Base-by-base conservation (phyloP, 2,888 invertebrate species). In the Lithophane ornitopus region DNA sequence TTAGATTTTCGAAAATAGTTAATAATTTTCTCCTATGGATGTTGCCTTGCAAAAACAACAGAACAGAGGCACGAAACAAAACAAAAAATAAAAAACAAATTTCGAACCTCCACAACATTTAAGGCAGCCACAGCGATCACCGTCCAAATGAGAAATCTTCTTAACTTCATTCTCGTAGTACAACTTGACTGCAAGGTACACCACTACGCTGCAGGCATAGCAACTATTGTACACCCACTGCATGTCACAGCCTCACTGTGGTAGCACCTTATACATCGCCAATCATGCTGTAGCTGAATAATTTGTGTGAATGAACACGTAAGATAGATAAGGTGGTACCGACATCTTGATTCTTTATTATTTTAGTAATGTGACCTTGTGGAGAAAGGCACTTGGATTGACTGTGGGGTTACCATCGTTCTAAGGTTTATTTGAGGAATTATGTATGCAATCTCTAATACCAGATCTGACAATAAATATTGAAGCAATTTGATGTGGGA, bases 131-230 rank as follows among this genome's bases (percentile, higher is more conserved):
- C 89, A 83, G 88, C 78, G 56, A 93, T 73, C 52, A 89, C 56
- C 56, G 90, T 76, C 88, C 90, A 90, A 68, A 90, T 58, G 70
- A 94, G 80, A 74, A 81, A 85, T 80, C 78, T 91, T 91, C 84
- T 89, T 92, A 92, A 91, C 85, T 93, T 95, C 96, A 96, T 96
- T 92, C 82, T 95, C 92, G 87, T 90, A 96, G 82, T 95, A 95
- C 65, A 88, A 89, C 87, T 90, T 95, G 9, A 91, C 90, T 49
- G 91, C 73, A n/a, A 95, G 84, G 76, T 93, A 95, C 69, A 95
- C 76, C 78, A 96, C 90, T 73, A 96, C 70, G 77, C 92, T 92
- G 49, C 93, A 92, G 19, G 93, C 95, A 89, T 94, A 95, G 75
- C 92, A 94, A 84, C 93, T 88, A 69, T 90, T 91, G 69, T 91